Evolutionary conservation across 2,888 invertebrate genomes (phyloP).

Genomic region (Smittia sp.): DNA sequence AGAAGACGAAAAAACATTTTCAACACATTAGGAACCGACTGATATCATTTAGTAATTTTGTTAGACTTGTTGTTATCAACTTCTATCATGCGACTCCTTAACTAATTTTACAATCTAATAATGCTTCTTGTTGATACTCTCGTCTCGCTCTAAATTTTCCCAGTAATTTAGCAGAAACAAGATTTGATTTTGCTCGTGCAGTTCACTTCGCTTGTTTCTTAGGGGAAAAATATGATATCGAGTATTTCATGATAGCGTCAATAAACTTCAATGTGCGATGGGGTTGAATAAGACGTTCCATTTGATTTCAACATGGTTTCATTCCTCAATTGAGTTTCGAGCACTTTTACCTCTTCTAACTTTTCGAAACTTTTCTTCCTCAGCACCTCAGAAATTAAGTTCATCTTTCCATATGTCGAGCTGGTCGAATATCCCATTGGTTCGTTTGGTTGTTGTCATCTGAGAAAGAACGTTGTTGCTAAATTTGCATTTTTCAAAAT

Average conservation of each 20-base stretch:
- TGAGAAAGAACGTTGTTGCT: conserved; percentile 32
- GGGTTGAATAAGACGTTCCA: too few relatives aligned
- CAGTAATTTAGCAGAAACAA: conserved; percentile 36
- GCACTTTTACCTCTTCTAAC: too few relatives aligned
- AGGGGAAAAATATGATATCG: too few relatives aligned
- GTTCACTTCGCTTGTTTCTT: not conserved
- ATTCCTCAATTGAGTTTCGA: conserved; percentile 27
- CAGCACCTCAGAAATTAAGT: too few relatives aligned
- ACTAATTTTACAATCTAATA: conserved; percentile 37
- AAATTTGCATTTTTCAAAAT: conserved; percentile 37
- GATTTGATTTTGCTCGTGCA: conserved; percentile 13
- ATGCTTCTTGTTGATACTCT: not conserved
- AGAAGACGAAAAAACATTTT: not conserved
- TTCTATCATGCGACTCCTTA: not conserved
- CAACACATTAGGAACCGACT: conserved; percentile 17
- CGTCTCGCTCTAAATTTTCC: conserved; percentile 14
- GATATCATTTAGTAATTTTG: conserved; percentile 36
- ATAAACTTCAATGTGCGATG: too few relatives aligned
- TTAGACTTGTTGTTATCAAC: not conserved
- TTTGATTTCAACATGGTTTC: too few relatives aligned
- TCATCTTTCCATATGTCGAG: too few relatives aligned
- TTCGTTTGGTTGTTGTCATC: conserved; percentile 1
- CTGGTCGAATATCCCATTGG: too few relatives aligned
- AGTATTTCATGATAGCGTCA: too few relatives aligned
- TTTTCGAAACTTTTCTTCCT: too few relatives aligned